Conservation (phyloP, 53 echinoderm and acorn worm species). For the Luidia sarsii region DNA sequence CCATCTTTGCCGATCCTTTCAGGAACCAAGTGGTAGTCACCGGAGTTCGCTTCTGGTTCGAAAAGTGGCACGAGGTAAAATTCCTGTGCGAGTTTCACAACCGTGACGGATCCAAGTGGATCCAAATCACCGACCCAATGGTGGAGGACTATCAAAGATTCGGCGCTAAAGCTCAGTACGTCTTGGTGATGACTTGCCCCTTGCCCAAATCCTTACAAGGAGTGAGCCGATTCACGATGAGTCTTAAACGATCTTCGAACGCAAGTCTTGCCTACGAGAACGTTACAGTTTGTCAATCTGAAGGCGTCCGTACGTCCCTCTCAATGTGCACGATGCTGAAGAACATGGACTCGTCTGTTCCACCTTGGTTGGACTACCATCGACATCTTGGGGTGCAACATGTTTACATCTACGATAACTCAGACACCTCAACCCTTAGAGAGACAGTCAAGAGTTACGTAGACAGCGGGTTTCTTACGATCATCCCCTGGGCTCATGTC, state of each 20-base stretch:
- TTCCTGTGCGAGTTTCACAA: conserved; percentile 64
- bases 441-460: conserved; percentile 22
- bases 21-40: conserved; percentile 44
- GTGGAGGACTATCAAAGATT: conserved; percentile 60
- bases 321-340: conserved; percentile 77
- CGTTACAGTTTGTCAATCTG: conserved; percentile 64
- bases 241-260: conserved; percentile 27
- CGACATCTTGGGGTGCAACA: conserved; percentile 64
- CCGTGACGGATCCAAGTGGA: not conserved
- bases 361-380: conserved; percentile 69
- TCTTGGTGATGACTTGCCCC: conserved; percentile 65
- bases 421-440: conserved; percentile 39
- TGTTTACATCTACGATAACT: conserved; percentile 79
- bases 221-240: conserved; percentile 42
- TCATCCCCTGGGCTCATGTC: conserved; percentile 73
- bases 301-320: conserved; percentile 22
- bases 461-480: conserved; percentile 67
- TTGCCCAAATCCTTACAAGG: conserved; percentile 39
- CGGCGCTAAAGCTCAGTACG: conserved; percentile 63
- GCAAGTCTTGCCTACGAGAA: conserved; percentile 52
- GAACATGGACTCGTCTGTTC: conserved; percentile 58
- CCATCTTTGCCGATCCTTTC: conserved; percentile 58
- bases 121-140: conserved; percentile 60
- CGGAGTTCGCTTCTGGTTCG: conserved; percentile 59
- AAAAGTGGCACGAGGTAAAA: conserved; percentile 51